Evolutionary conservation across 1,140 invertebrate species (phyloP).

Genomic region (Ceratoteleas bidentatus): DNA sequence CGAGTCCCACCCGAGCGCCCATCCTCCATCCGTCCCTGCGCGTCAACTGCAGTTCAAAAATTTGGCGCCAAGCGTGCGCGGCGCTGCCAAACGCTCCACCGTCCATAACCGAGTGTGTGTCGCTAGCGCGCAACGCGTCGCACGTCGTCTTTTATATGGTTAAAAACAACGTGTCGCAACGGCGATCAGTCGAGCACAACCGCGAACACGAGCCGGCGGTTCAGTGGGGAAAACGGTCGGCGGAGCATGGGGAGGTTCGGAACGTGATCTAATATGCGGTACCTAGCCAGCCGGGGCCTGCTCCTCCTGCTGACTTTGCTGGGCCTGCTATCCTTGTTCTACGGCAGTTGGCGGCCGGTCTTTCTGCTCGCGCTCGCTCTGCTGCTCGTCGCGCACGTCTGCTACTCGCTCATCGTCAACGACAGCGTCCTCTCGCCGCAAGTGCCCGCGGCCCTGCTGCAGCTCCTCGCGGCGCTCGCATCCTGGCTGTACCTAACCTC

Average conservation of each 20-base stretch:
- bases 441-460: conserved; percentile 47
- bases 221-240: conserved; percentile 18
- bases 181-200: neutral
- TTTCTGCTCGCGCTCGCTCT: conserved; percentile 70
- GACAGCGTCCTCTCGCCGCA: conserved; percentile 74
- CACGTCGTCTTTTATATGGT: conserved; percentile 26
- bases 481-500: conserved; percentile 50
- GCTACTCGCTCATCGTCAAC: conserved; percentile 75
- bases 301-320: conserved; percentile 73
- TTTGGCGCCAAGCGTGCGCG: no score
- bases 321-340: conserved; percentile 72
- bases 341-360: conserved; percentile 74
- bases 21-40: no score
- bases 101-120: no score
- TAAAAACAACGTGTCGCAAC: conserved; percentile 27
- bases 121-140: no score
- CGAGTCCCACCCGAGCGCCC: no score
- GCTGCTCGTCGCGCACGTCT: conserved; percentile 72
- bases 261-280: conserved; percentile 79
- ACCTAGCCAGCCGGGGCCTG: conserved; percentile 72
- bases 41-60: no score
- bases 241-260: conserved; percentile 76
- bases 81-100: no score
- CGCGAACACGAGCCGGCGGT: conserved; percentile 12
- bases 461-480: conserved; percentile 54